Conservation (phyloP, 30 jellyfish, hydroid and myxozoan genomes). For the Chironex yamaguchii region DNA sequence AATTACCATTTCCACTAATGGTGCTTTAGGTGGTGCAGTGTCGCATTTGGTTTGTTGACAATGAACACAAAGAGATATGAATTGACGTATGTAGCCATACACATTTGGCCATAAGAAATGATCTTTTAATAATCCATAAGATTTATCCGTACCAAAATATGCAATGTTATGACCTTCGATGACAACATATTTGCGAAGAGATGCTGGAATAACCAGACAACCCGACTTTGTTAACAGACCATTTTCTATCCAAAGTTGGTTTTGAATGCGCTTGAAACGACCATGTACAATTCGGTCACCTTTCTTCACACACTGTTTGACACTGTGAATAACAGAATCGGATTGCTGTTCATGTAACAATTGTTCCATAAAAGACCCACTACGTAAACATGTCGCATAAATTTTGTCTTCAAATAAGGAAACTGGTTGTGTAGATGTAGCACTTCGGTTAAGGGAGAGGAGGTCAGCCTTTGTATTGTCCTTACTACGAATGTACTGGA, state of each 20-base stretch:
- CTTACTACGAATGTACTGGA: slow-evolving; percentile 48
- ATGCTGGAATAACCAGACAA: slow-evolving; percentile 20
- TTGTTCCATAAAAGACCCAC: not conserved
- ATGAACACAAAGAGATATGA: not conserved
- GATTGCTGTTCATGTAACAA: not conserved
- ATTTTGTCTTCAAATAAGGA: slow-evolving; percentile 10
- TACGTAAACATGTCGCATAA: not conserved
- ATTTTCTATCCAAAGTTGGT: slow-evolving; percentile 10
- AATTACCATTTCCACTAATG: slow-evolving; percentile 26
- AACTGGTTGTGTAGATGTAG: not conserved
- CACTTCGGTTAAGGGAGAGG: slow-evolving; percentile 2
- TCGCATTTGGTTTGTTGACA: slow-evolving; percentile 25
- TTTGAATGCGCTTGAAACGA: slow-evolving; percentile 5
- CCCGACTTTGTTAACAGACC: slow-evolving; percentile 40
- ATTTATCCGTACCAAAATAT: slow-evolving; percentile 2
- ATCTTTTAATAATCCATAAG: not conserved
- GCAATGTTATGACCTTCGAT: slow-evolving; percentile 14
- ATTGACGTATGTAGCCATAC: not conserved
- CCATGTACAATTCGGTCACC: not conserved
- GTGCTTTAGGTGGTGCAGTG: slow-evolving; percentile 4
- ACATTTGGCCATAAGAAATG: slow-evolving; percentile 30
- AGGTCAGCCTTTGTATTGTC: slow-evolving; percentile 63
- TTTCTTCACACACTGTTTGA: not conserved
- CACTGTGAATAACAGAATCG: not conserved
- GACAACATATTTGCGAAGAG: not conserved